Evolutionary conservation across 2,888 invertebrate species (phyloP), one percentile per base, ranked within the genome.

Genomic region (Drosophila paranaensis): DNA sequence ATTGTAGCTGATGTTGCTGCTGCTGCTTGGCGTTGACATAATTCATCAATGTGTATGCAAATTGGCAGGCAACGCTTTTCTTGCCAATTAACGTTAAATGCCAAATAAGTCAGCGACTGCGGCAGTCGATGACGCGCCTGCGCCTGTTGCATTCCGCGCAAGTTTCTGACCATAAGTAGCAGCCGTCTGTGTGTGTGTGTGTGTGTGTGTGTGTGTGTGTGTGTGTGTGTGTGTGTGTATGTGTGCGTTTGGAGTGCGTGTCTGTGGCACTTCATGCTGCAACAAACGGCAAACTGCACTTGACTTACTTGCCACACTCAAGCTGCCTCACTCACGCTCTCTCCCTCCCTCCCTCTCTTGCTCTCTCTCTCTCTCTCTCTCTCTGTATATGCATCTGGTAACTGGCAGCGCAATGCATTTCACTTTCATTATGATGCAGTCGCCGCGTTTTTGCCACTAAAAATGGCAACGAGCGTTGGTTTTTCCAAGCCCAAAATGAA

Each of bases 341-440:
- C 64, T 42, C 25, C 42, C n/a, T 42, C 39, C 14, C n/a, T 60
- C 33, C 27, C n/a, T 43, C 30, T 43, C 35, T 13, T 11, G 11
- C 10, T 43, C 16, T 48, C 35, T 30, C 16, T 39, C 56, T 60
- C 10, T 55, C 40, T 60, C n/a, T 39, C 40, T 46, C n/a, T 54
- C n/a, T n/a, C 30, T 60, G 64, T 69, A 55, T 63, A 56, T 72
- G 82, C 74, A 79, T 84, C 82, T 87, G 89, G 88, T 85, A 90
- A 82, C 81, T 87, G 87, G 72, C 82, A 83, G 71, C 79, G 90
- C 90, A 89, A 90, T 90, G 88, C 89, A 88, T 90, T 90, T 90
- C 90, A 90, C 90, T 90, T 90, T 90, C 90, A 87, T 90, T 90
- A 90, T 90, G 90, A 90, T 90, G 90, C 90, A 90, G 90, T 90